Base-by-base conservation (phyloP, 2,888 invertebrate genomes). In the Oscheius sp. region DNA sequence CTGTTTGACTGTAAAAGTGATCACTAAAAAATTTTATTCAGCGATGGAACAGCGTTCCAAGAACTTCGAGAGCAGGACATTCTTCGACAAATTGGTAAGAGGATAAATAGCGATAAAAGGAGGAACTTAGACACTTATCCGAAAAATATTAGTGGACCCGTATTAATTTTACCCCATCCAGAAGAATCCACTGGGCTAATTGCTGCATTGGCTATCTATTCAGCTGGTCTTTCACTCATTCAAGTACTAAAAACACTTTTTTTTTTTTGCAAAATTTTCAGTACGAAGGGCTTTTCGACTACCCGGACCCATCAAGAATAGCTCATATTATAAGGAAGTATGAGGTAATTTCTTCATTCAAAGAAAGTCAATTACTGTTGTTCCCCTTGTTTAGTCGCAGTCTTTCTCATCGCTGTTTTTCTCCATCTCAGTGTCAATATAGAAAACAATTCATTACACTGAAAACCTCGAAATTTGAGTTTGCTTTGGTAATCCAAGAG, bases 261-360 rank as follows among this genome's bases (percentile, higher is more conserved):
- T 3, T 24, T 22, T 28, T 59, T 38, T n/a, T 8, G 14, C 14
- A 26, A 28, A 12, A 54, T 49, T 71, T 79, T 17, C 72, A 80
- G 79, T 80, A 65, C 71, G 79, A 80, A 70, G 79, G 79, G 2
- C 68, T 66, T 0, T 36, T 71, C 8, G 64, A 73, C 56, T 77
- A 77, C 33, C 79, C 79, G 12, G 79, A 80, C 56, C 71, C 73
- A 3, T 72, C 79, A 8, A 56, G 79, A 20, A 45, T 76, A 8
- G 41, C 74, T 0, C 77, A 77, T 56, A 69, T 80, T 12, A 70
- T 76, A 20, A 33, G 63, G 26, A 80, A 80, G 38, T 76, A 76
- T 51, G 62, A 73, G 49, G 78, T 75, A 54, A 33, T 32, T 33
- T 6, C 30, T 8, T 8, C 45, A n/a, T 45, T 17, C 12, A 45